Evolutionary conservation across 2,113 vertebrate genomes (phyloP).

Genomic region (Oreocharis arfaki): DNA sequence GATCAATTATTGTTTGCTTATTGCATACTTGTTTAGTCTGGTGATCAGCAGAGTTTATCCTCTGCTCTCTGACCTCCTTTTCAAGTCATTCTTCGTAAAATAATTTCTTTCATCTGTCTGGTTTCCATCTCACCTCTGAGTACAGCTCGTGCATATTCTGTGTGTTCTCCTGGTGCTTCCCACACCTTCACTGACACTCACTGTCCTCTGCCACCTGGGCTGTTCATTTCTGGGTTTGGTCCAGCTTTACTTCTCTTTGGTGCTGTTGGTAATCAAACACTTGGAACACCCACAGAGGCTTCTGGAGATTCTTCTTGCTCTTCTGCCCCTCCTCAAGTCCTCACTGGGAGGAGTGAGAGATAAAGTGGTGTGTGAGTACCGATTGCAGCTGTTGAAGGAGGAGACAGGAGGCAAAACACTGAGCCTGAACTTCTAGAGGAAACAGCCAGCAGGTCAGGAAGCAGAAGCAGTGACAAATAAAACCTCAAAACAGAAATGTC

Average conservation of each 20-base stretch:
- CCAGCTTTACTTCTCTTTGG: not conserved
- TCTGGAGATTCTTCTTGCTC: not conserved
- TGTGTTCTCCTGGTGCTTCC: not conserved
- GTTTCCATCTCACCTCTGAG: not conserved
- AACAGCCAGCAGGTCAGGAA: not conserved
- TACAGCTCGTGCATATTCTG: not conserved
- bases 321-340: not conserved
- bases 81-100: not conserved
- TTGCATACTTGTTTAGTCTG: not conserved
- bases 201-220: not conserved
- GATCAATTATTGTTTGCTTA: constrained; percentile 33
- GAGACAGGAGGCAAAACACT: not conserved
- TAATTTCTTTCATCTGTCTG: not conserved
- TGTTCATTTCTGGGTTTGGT: not conserved
- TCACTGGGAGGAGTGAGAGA: not conserved
- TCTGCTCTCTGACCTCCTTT: not conserved
- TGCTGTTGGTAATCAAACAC: not conserved
- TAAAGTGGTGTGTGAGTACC: not conserved
- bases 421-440: not conserved
- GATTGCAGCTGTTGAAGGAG: not conserved
- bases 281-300: not conserved
- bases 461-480: not conserved
- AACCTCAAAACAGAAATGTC: not conserved
- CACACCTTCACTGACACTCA: fast-evolving
- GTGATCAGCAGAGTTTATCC: not conserved